phyloP scores from a whole-genome alignment of 2,113 vertebrate genomes.

The Microcebus murinus region DNA sequence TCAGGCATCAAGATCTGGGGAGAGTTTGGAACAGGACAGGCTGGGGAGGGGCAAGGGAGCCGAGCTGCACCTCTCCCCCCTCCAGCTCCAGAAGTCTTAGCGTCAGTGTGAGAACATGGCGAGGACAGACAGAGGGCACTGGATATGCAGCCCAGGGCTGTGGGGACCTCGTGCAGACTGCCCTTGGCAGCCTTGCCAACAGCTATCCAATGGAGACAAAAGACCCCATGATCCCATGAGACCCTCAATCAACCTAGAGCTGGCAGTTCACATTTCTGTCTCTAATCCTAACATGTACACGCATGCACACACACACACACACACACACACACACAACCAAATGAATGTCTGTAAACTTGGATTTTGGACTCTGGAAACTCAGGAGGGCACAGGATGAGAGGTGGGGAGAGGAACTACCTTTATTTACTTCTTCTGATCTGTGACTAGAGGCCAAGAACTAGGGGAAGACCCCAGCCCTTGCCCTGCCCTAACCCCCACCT shows the following conservation, averaged over 20 bases:
- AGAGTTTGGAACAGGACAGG: not conserved
- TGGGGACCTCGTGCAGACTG: not conserved
- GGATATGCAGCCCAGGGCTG: not conserved
- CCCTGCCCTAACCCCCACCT: conserved; percentile 84
- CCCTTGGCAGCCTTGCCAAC: not conserved
- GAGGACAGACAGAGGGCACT: not conserved
- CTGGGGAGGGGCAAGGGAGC: not conserved
- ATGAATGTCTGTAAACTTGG: not conserved
- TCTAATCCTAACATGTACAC: not conserved
- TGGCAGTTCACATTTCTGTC: not conserved
- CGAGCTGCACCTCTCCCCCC: not conserved
- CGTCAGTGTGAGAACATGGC: not conserved
- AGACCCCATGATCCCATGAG: not conserved
- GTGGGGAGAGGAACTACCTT: not conserved
- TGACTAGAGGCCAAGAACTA: not conserved
- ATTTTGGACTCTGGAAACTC: not conserved
- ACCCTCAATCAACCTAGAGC: not conserved
- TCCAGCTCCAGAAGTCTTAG: not conserved
- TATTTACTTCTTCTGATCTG: not conserved
- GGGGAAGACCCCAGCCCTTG: not conserved
- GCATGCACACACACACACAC: accelerated
- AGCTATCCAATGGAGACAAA: not conserved
- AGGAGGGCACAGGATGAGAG: not conserved
- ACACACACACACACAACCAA: not conserved
- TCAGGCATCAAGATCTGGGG: conserved; percentile 95